These are phyloP conservation scores for Meliscaeva auricollis DNA, from an alignment of 2,888 invertebrate species.

Conservation along the genomic window DNA sequence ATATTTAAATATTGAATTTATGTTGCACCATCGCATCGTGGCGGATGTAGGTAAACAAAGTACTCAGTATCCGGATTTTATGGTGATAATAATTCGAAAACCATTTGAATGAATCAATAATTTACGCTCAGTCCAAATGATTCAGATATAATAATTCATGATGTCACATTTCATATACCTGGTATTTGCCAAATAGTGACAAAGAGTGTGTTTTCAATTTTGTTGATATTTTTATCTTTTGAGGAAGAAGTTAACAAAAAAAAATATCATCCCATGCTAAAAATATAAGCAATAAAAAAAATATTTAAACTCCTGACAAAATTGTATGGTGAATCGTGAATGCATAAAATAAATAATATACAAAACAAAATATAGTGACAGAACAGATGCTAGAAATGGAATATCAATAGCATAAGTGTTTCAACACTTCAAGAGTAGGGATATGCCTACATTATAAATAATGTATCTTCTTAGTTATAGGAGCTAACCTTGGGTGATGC, in stretches of 20 bases:
- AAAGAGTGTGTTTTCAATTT: background rate
- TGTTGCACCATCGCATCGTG: background rate
- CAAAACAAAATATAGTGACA: no score
- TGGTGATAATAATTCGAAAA: background rate
- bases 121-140: slow-evolving; percentile 3
- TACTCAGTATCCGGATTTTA: slow-evolving; percentile 14
- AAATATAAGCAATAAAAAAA: no score
- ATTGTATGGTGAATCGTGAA: no score
- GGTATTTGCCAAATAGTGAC: background rate
- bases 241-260: background rate
- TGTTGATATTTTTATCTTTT: background rate
- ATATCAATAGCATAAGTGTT: no score
- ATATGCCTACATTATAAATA: no score
- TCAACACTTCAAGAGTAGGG: no score
- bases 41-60: slow-evolving; percentile 4
- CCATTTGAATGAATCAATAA: slow-evolving; percentile 31
- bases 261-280: no score
- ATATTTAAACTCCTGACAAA: no score
- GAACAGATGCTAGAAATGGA: no score
- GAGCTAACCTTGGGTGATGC: no score
- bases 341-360: no score
- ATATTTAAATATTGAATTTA: slow-evolving; percentile 25
- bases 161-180: background rate
- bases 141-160: slow-evolving; percentile 12
- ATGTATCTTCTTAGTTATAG: no score